Evolutionary conservation across 1,140 invertebrate genomes (phyloP).

Genomic region (Pseudomyrmex pallidus): DNA sequence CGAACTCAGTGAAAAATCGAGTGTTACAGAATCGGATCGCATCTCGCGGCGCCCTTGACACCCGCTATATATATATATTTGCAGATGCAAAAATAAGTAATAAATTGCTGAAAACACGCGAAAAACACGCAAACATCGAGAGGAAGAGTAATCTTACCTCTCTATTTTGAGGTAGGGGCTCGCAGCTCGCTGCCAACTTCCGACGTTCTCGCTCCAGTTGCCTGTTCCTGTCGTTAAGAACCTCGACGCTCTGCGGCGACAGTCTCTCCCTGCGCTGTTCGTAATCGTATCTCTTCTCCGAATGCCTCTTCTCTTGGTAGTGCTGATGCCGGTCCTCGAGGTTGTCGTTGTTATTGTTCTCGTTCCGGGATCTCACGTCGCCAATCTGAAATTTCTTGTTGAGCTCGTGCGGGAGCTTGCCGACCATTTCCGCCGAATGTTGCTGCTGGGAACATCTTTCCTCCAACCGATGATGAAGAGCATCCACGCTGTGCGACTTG

Average conservation of each 20-base stretch:
- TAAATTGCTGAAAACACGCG: not conserved
- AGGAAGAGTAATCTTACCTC: constrained; percentile 66
- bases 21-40: constrained; percentile 23
- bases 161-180: constrained; percentile 72
- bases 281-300: constrained; percentile 73
- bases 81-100: constrained; percentile 39
- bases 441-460: constrained; percentile 63
- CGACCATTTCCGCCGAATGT: constrained; percentile 74
- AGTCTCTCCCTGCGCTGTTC: constrained; percentile 76
- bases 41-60: constrained; percentile 34
- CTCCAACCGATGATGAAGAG: constrained; percentile 77
- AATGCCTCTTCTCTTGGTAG: constrained; percentile 67
- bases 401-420: constrained; percentile 76
- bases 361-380: constrained; percentile 67
- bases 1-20: constrained; percentile 10
- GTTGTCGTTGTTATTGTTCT: constrained; percentile 79
- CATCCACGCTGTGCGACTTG: constrained; percentile 79
- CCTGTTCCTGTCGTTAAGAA: constrained; percentile 81
- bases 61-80: constrained; percentile 51
- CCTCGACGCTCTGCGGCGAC: constrained; percentile 82
- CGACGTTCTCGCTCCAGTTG: constrained; percentile 80
- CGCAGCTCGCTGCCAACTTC: constrained; percentile 80
- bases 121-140: constrained; percentile 44
- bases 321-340: constrained; percentile 76
- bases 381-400: constrained; percentile 82